Evolutionary conservation across 2,888 invertebrate species (phyloP).

Genomic region (Baccha elongata): DNA sequence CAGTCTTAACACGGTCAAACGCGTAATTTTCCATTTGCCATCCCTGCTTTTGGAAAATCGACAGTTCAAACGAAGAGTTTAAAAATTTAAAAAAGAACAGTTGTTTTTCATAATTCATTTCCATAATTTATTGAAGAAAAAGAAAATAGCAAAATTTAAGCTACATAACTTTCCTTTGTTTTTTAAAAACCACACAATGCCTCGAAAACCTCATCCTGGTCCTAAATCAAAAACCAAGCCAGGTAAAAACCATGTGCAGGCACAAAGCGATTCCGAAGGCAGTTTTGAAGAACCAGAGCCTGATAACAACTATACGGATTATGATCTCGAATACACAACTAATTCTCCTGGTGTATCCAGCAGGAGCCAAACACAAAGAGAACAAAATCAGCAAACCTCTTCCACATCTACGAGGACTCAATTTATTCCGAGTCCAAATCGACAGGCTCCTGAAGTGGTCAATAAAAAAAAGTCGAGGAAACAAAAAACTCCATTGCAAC

Average conservation of each 20-base stretch:
- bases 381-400: neutral
- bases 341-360: constrained; percentile 31
- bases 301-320: constrained; percentile 61
- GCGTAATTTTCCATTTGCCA: too few species aligned
- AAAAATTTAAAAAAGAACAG: too few species aligned
- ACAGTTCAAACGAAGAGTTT: too few species aligned
- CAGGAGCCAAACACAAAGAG: neutral
- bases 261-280: neutral
- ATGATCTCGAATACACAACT: constrained; percentile 66
- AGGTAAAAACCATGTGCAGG: neutral
- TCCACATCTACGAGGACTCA: neutral
- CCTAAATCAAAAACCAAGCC: constrained; percentile 12
- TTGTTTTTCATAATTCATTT: too few species aligned
- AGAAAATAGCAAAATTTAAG: too few species aligned
- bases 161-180: too few species aligned
- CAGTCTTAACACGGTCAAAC: too few species aligned
- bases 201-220: neutral
- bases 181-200: too few species aligned
- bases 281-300: neutral
- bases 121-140: too few species aligned
- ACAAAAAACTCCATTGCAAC: constrained; percentile 47
- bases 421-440: neutral
- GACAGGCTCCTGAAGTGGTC: too few species aligned
- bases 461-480: constrained; percentile 52
- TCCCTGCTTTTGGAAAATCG: too few species aligned